A percentile compares a stretch with the other conserved stretches of the same genome.
phyloP scores from a whole-genome alignment of 2,113 vertebrate genomes.

The Pardalotus punctatus region DNA sequence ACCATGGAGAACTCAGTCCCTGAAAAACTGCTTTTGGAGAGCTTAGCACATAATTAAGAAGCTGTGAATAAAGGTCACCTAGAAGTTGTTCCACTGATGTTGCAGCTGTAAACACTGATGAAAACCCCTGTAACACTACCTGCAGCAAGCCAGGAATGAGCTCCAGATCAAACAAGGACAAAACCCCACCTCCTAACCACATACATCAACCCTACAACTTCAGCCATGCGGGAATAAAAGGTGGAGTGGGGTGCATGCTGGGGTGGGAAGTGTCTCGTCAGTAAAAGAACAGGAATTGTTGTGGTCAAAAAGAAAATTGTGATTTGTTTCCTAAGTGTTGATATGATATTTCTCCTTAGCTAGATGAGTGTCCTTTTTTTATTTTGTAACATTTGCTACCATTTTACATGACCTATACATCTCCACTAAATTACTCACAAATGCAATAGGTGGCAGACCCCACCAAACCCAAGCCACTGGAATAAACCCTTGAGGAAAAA shows the following conservation, averaged over 20 bases:
- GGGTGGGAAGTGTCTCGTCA: neutral
- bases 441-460: neutral
- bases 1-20: neutral
- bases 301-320: neutral
- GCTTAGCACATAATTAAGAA: neutral
- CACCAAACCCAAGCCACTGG: neutral
- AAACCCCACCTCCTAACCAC: accelerated
- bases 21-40: neutral
- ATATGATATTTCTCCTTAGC: neutral
- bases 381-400: neutral
- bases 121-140: neutral
- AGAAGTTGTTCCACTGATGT: neutral
- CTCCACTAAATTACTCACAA: neutral
- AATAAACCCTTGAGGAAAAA: neutral
- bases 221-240: neutral
- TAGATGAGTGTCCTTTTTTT: neutral
- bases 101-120: neutral
- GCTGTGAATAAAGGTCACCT: neutral
- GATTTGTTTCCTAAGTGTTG: neutral
- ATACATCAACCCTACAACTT: neutral
- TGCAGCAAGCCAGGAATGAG: neutral
- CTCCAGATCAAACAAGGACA: neutral
- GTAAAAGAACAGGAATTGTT: neutral
- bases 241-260: accelerated
- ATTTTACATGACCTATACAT: neutral